Evolutionary conservation across 2,797 vertebrate genomes (phyloP).

Genomic region (Semaprochilodus insignis): DNA sequence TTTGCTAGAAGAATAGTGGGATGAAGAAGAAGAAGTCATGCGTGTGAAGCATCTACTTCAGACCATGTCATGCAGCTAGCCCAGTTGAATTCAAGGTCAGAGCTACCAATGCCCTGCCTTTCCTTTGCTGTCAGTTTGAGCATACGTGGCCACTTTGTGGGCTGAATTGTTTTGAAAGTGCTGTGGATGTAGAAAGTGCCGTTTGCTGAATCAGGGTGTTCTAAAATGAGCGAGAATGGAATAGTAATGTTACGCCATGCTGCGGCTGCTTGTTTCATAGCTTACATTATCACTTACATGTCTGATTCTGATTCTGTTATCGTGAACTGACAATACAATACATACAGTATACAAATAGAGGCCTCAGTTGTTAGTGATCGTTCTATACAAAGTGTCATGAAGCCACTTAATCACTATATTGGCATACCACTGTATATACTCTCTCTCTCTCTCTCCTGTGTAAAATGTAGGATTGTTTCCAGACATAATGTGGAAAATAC

Average conservation of each 20-base stretch:
- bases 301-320: too few species aligned
- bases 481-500: too few species aligned
- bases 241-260: too few species aligned
- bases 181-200: not conserved
- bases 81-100: not conserved
- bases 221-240: not conserved
- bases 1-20: not conserved
- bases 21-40: not conserved
- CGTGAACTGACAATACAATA: too few species aligned
- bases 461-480: too few species aligned
- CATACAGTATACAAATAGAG: too few species aligned
- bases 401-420: too few species aligned
- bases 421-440: too few species aligned
- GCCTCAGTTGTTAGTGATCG: too few species aligned
- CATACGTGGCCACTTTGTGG: not conserved
- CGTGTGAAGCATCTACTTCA: constrained; percentile 19
- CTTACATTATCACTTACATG: not conserved
- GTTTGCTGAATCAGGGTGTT: not conserved
- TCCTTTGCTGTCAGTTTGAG: not conserved
- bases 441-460: too few species aligned
- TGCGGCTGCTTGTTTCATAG: not conserved
- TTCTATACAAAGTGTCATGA: too few species aligned
- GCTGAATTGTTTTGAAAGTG: not conserved
- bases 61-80: not conserved
- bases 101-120: not conserved